Evolutionary conservation across 1,140 invertebrate genomes (phyloP), one percentile per base, ranked within the genome.

Genomic region (Vollenhovia emeryi): DNA sequence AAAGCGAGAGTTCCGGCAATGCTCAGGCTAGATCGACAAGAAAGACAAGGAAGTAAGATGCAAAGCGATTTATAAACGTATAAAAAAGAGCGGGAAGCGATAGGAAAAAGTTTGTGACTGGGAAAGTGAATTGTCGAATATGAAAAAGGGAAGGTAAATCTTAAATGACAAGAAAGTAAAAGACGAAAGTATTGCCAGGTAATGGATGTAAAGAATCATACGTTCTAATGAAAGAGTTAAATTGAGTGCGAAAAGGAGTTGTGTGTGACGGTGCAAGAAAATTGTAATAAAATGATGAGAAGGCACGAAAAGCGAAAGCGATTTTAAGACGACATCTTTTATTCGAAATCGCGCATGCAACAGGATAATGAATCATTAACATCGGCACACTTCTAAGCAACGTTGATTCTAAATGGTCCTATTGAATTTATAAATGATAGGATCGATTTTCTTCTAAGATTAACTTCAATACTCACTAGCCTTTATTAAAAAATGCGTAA

Each of bases 221-320:
- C 15, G n/a, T 55, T 52, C 30, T 50, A 36, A 36, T 74, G 71
- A 74, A 66, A 66, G 62, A 66, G 36, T 66, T 66, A 40, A 43
- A 15, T 66, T 21, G 62, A 66, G 21, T 66, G 62, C 21, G n/a
- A 66, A 66, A 45, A 43, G 62, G n/a, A 45, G 21, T 45, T 45
- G 21, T 66, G 62, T 66, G 21, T 66, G 62, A 66, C 62, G 40
- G 5, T 55, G 71, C 71, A 74, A 74, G n/a, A 52, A 62, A 59
- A 21, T 75, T 60, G 45, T 75, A 33, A 45, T 45, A 62, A 76
- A 33, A 64, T 45, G 18, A 76, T 62, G 74, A 64, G 40, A 64
- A 45, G 33, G 40, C 27, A 55, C 48, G 71, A 74, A 55, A 74
- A 74, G 50, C 71, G 59, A 78, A 40, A 64, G 57, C 27, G 13